These are phyloP conservation scores for Cyprinodon variegatus DNA, from an alignment of 2,113 vertebrate genomes.

Conservation along the genomic window DNA sequence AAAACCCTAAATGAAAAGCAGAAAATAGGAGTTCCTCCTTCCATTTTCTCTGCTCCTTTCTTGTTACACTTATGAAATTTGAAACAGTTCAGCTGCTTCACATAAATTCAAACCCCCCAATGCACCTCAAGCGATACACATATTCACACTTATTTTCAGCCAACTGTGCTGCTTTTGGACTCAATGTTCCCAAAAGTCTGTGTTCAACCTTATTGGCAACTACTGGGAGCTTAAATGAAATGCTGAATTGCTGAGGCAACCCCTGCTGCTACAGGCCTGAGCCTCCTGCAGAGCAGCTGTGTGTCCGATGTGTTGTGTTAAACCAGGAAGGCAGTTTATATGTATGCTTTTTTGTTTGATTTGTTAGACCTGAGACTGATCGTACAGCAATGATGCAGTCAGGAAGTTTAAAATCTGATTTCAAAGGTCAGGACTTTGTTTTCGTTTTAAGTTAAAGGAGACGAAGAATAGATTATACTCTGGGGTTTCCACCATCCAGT, in stretches of 20 bases:
- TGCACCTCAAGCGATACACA: constrained; percentile 33
- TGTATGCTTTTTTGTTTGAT: constrained; percentile 1
- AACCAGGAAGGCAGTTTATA: constrained; percentile 4
- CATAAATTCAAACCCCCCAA: constrained; percentile 22
- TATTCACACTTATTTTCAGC: constrained; percentile 18
- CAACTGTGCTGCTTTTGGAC: constrained; percentile 40
- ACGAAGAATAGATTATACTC: not conserved
- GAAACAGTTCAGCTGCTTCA: constrained; percentile 47
- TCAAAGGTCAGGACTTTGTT: not conserved
- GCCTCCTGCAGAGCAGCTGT: constrained; percentile 54
- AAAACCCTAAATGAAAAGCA: not conserved
- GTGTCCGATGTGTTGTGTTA: constrained; percentile 49
- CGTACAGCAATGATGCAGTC: not conserved
- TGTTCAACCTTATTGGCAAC: constrained; percentile 48
- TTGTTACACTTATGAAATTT: constrained; percentile 27
- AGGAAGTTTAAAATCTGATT: not conserved
- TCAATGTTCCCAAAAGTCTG: constrained; percentile 30
- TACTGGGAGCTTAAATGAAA: constrained; percentile 49
- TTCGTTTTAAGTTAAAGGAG: not conserved
- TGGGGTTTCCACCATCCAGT: constrained; percentile 10
- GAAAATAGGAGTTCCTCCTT: not conserved
- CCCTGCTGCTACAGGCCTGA: constrained; percentile 47
- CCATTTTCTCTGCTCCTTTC: constrained; percentile 1
- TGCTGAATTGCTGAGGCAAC: constrained; percentile 42
- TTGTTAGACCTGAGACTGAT: not conserved